Evolutionary conservation across 2,888 invertebrate genomes (phyloP), one percentile per base, ranked within the genome.

Genomic region (Troilus luridus): DNA sequence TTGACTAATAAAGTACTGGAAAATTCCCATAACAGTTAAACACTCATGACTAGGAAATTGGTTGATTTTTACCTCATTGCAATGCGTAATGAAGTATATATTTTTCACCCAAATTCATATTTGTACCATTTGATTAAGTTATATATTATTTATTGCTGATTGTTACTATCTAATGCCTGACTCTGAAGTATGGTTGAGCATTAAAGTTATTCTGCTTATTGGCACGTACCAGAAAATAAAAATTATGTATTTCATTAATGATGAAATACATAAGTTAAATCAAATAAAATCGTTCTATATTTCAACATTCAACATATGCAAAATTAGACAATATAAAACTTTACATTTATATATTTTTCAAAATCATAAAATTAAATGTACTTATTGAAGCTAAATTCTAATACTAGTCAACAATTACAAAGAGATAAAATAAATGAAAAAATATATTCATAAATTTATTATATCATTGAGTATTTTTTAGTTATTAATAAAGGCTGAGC

Each of bases 371-470:
- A 81, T 21, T 81, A 81, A 54, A 67, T 67, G 85, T 58, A 21
- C 85, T 41, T 85, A 56, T n/a, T 56, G 11, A 56, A 85, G n/a
- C 56, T 85, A 85, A 11, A 85, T n/a, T 85, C 56, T 85, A 85
- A 56, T 10, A 85, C 85, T 85, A 56, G 85, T n/a, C 27, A 56
- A 85, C 14, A 56, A 85, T 56, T 85, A 85, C 19, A 81, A 85
- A 56, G 85, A 85, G 21, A 85, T 85, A 85, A 56, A 85, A 85
- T 12, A 56, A 85, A 85, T 85, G 56, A 85, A 85, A 85, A 85
- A 85, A 85, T 85, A 85, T 58, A 85, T 85, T 85, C 56, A 56
- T 41, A 41, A 41, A 41, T 56, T 85, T 56, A 11, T 85, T 56
- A 85, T n/a, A 58, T 54, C n/a, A 85, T 85, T 85, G 85, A 56